Base-by-base conservation (phyloP, 2,113 vertebrate genomes). In the Oreocharis arfaki region DNA sequence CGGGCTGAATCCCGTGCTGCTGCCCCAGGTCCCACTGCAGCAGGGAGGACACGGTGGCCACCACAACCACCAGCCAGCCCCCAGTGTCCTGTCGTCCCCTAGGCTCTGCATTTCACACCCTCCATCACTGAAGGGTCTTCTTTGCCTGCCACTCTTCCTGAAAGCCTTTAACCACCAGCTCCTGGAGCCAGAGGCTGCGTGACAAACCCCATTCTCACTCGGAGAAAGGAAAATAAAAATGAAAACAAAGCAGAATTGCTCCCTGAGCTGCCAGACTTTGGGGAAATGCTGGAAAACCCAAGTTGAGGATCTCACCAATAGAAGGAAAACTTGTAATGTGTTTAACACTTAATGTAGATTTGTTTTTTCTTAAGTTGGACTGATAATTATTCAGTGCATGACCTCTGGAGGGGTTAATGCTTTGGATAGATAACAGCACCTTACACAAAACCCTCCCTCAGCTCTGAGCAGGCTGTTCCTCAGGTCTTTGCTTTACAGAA, bases 1-100 rank as follows among this genome's bases (percentile, higher is more conserved):
- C 0, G 1, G 78, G 50, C 53, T 41, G 64, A 61, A 15, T 35
- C 24, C 0, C 0, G 5, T 0, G 11, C 69, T 61, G 79, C 79
- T 82, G 42, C 89, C 80, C 5, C 2, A 57, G 63, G 42, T 46
- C n/a, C 84, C 13, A 0, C 20, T 53, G 50, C 74, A 93, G 60
- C 42, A 39, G 52, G 37, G 65, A 82, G 69, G 37, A 47, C 12
- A 5, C 3, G 9, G 69, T 41, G 77, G 28, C 50, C 74, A 55
- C 44, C n/a, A 41, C 32, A 33, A 16, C 13, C 60, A 26, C 11
- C 44, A 73, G 60, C 23, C n/a, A 87, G 42, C 27, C 65, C 56
- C 0, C 0, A 2, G 21, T 28, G 24, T 78, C 55, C 63, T 30
- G 19, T 19, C 65, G 63, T 73, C 41, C 49, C 65, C 61, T 49